phyloP scores from a whole-genome alignment of 2,797 vertebrate species.

The Enteromius radiatus region DNA sequence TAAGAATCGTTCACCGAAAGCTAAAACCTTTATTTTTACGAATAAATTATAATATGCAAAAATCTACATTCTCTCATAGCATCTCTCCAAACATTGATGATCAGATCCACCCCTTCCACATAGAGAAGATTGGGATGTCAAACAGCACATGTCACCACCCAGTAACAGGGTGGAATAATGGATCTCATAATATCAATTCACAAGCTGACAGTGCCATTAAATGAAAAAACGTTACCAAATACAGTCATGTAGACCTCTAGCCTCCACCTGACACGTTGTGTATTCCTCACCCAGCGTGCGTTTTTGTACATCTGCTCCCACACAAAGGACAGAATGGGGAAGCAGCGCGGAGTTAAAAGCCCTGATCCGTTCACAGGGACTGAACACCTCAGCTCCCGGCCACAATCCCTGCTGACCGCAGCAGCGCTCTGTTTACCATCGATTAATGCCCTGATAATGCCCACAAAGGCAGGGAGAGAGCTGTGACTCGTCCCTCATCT shows the following conservation, averaged over 20 bases:
- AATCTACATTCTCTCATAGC: background rate
- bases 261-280: background rate
- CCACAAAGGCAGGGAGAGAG: background rate
- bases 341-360: slow-evolving; percentile 24
- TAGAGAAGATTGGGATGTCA: slow-evolving; percentile 15
- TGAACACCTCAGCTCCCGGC: slow-evolving; percentile 10
- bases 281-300: slow-evolving; percentile 27
- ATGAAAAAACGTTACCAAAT: slow-evolving; percentile 8
- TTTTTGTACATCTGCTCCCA: slow-evolving; percentile 49
- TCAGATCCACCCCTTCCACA: background rate
- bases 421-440: slow-evolving; percentile 21
- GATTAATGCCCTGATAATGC: slow-evolving; percentile 35
- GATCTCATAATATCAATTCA: slow-evolving; percentile 10
- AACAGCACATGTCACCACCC: slow-evolving; percentile 33
- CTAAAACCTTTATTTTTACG: background rate
- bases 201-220: background rate
- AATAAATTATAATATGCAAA: background rate
- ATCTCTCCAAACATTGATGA: slow-evolving; percentile 9
- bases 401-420: slow-evolving; percentile 11
- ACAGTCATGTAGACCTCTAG: background rate
- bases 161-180: slow-evolving; percentile 38
- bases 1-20: slow-evolving; percentile 8
- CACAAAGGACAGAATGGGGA: slow-evolving; percentile 67
- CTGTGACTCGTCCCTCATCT: slow-evolving; percentile 23
- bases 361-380: slow-evolving; percentile 32